These are phyloP conservation scores for Oreochromis mossambicus DNA, from an alignment of 2,797 vertebrate genomes.

Conservation along the genomic window DNA sequence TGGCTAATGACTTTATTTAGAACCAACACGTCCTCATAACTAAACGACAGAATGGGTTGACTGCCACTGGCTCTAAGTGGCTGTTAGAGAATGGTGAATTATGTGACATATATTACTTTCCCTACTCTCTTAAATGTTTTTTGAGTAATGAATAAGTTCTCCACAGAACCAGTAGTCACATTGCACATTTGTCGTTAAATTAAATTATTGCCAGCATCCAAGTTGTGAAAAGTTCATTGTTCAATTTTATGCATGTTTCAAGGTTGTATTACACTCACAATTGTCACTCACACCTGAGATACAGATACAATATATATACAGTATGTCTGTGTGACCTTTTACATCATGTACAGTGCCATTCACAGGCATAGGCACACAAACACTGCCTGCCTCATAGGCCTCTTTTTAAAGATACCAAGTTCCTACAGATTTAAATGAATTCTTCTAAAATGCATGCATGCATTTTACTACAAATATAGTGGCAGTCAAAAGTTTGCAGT, in stretches of 20 bases:
- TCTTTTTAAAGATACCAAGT: not conserved
- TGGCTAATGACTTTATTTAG: not conserved
- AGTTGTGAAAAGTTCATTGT: not conserved
- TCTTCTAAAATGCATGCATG: not conserved
- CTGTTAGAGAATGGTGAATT: not conserved
- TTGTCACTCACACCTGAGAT: not conserved
- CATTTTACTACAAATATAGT: not conserved
- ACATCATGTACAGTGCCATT: not conserved
- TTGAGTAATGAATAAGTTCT: not conserved
- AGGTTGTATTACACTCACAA: not conserved
- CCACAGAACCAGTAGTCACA: not conserved
- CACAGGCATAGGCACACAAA: not conserved
- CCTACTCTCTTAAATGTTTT: not conserved
- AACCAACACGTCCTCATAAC: not conserved
- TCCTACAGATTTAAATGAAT: not conserved
- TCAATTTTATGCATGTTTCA: not conserved
- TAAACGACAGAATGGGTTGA: not conserved
- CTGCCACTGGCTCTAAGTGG: not conserved
- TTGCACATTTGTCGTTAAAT: not conserved
- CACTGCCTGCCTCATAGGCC: not conserved
- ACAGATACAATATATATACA: not conserved
- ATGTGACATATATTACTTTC: not conserved
- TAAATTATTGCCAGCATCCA: not conserved
- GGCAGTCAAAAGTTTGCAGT: not conserved
- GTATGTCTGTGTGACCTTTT: not conserved